Evolutionary conservation across 37 sponge, comb jelly and placozoan species (phyloP).

Genomic region (Spongilla lacustris): DNA sequence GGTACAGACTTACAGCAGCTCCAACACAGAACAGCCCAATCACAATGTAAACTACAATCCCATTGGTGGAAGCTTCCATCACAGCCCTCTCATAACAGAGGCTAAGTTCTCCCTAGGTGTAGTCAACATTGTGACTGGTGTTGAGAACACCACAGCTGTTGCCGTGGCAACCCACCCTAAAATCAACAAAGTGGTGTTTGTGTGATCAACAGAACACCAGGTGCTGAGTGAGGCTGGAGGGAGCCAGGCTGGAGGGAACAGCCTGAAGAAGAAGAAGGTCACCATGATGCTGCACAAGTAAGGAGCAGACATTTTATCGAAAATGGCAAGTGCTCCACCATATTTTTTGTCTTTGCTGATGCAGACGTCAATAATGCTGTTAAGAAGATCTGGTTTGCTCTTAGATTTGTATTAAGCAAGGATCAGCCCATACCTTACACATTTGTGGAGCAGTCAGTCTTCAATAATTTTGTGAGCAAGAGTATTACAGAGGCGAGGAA

Average conservation of each 20-base stretch:
- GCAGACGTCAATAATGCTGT: conserved; percentile 89
- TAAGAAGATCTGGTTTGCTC: conserved; percentile 68
- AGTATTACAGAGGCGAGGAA: conserved; percentile 67
- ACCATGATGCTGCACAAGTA: conserved; percentile 87
- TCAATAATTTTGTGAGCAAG: conserved; percentile 85
- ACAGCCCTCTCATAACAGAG: conserved; percentile 77
- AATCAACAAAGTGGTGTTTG: conserved; percentile 89
- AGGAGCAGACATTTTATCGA: no score
- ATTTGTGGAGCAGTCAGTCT: conserved; percentile 87
- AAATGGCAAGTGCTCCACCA: conserved; percentile 88
- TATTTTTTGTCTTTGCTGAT: conserved; percentile 74
- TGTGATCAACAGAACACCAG: no score
- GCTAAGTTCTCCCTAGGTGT: conserved; percentile 93
- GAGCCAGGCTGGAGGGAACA: no score
- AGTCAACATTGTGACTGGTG: conserved; percentile 85
- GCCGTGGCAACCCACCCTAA: conserved; percentile 83
- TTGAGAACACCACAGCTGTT: conserved; percentile 86
- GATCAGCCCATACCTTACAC: conserved; percentile 85
- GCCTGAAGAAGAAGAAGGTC: no score
- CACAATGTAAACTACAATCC: conserved; percentile 71
- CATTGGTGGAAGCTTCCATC: no score
- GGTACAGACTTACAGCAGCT: no score
- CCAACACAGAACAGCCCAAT: no score
- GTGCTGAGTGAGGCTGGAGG: no score
- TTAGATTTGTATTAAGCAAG: conserved; percentile 82